Evolutionary conservation across 2,797 vertebrate species (phyloP), one percentile per base, ranked within the genome.

Genomic region (Micromesistius poutassou): DNA sequence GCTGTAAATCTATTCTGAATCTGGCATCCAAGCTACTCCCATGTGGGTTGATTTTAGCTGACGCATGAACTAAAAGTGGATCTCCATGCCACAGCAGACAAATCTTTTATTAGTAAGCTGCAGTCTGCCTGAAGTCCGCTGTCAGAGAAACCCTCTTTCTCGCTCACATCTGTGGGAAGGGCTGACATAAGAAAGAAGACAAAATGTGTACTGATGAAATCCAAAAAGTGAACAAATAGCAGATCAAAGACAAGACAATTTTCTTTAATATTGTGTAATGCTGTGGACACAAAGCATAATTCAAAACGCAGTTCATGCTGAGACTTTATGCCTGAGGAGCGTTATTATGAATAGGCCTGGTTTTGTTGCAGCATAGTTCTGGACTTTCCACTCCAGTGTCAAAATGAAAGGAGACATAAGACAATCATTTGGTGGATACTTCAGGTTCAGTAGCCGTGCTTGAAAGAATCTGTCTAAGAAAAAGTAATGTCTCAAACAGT

Each of bases 101-200:
- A 71, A 82, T 85, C 87, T 91, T 91, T 91, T 90, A 90, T 91
- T 89, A 91, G 84, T 79, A 83, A 90, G 85, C 79, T 84, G 86
- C 84, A 87, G 86, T 88, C 87, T 83, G 83, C 85, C 89, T 84
- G 84, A 89, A 82, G 36, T 33, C 81, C 78, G 30, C 80, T 74
- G 85, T 89, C 76, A 81, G 75, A 78, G 71, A 74, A 33, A 33
- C 30, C 40, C 42, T 46, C 62, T 71, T 81, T 75, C 83, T 87
- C 80, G 80, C 77, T 89, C 73, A 85, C 80, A 88, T 82, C 84
- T 89, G 84, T 81, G 77, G 77, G 89, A 88, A 83, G 79, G 80
- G 79, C 84, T 40, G 13, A 77, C 89, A 86, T 82, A 88, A 46
- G 84, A 79, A 84, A 81, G 33, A 77, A 70, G 40, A 50, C 80